These are phyloP conservation scores for Brevimyrus niger DNA, from an alignment of 2,113 vertebrate species.

Conservation along the genomic window DNA sequence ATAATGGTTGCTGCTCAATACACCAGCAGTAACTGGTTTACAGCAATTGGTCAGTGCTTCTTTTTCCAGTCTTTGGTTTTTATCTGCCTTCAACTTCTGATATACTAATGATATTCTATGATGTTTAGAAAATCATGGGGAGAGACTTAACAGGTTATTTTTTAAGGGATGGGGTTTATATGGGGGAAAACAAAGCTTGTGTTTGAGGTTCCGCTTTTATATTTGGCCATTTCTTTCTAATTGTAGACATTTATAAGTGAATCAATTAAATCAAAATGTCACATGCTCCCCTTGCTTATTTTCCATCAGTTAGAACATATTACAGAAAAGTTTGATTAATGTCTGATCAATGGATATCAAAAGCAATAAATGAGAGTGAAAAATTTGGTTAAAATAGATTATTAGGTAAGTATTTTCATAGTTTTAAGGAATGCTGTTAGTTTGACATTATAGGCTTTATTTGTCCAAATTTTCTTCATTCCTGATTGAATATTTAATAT, in stretches of 20 bases:
- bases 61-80: neutral
- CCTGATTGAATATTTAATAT: neutral
- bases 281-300: neutral
- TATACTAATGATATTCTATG: neutral
- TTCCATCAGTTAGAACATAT: neutral
- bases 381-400: neutral
- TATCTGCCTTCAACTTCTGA: slow-evolving; percentile 12
- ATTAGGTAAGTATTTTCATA: slow-evolving; percentile 2
- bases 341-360: slow-evolving; percentile 7
- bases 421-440: neutral
- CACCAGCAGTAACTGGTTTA: slow-evolving; percentile 19
- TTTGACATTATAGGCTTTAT: neutral
- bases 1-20: slow-evolving; percentile 5
- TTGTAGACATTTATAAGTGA: slow-evolving; percentile 12
- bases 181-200: neutral
- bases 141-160: slow-evolving; percentile 15
- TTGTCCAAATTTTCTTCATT: neutral
- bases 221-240: slow-evolving; percentile 19
- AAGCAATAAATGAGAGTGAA: slow-evolving; percentile 16
- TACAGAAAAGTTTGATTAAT: neutral
- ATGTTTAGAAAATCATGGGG: neutral
- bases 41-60: neutral
- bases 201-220: slow-evolving; percentile 12
- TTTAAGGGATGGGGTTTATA: slow-evolving; percentile 14
- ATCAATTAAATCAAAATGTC: neutral